Evolutionary conservation across 2,888 invertebrate genomes (phyloP).

Genomic region (Seladonia tumulorum): DNA sequence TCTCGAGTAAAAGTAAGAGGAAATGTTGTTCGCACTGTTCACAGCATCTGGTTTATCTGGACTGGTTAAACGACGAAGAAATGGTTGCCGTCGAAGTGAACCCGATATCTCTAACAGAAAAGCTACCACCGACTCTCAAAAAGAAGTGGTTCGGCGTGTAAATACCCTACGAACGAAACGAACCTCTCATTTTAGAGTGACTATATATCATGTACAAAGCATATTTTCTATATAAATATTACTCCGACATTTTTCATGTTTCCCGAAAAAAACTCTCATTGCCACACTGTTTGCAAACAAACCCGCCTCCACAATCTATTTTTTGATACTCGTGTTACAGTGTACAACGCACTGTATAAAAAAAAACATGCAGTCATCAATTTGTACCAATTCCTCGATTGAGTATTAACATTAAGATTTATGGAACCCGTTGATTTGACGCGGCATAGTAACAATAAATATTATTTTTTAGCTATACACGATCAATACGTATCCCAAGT

Average conservation of each 20-base stretch:
- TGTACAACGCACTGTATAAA: constrained; percentile 22
- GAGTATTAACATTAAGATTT: neutral
- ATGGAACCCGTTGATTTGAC: neutral
- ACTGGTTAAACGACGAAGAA: constrained; percentile 89
- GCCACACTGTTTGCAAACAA: constrained; percentile 20
- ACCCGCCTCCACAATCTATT: constrained; percentile 26
- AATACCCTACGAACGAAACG: constrained; percentile 41
- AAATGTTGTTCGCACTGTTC: constrained; percentile 75
- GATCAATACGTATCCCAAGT: no score
- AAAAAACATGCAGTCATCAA: neutral
- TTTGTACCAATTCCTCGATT: neutral
- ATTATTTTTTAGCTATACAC: neutral
- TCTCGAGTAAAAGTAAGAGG: constrained; percentile 71
- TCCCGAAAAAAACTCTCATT: neutral
- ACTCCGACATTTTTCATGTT: constrained; percentile 19
- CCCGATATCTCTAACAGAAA: constrained; percentile 88
- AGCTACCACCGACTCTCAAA: constrained; percentile 89
- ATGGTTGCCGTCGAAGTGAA: constrained; percentile 91
- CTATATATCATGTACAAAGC: constrained; percentile 39
- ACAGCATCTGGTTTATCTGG: constrained; percentile 91
- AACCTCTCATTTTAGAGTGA: neutral
- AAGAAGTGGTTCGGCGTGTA: constrained; percentile 88
- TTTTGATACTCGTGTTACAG: constrained; percentile 43
- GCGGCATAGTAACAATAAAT: neutral
- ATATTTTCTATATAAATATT: neutral